Base-by-base conservation (phyloP, 2,113 vertebrate species). In the Pteruthius melanotis region DNA sequence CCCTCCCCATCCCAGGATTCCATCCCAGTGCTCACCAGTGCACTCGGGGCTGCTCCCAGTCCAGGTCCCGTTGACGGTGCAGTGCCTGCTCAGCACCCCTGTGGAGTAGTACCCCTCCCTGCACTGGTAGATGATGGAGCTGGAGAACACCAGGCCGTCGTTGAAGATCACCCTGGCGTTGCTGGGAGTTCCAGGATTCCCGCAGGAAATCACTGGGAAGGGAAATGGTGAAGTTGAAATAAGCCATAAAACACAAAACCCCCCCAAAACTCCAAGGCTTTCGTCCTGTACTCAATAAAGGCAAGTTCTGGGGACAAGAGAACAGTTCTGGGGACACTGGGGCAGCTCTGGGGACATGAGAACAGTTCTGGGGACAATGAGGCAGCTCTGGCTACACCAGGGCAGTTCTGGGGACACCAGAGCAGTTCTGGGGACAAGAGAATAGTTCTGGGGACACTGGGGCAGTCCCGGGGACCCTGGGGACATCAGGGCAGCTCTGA, bases 221-320 rank as follows among this genome's bases (percentile, higher is more conserved):
- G 37, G 56, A 8, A 42, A 31, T 0, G 45, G 54, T 1, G 11
- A 0, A 6, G 6, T 10, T 2, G 7, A 20, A 57, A 57, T 3
- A 3, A 45, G 15, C 20, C 20, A 7, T 3, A 1, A 20, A 40
- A 3, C 15, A 60, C 35, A 9, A n/a, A 23, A 1, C 22, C 14
- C 7, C 9, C 15, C 7, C 30, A 15, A 33, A 12, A 4, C 24
- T 4, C 7, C 3, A 0, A 12, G 44, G 65, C 30, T 11, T 3
- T 15, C 31, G 3, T 13, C 56, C 45, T 35, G 31, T 13, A 13
- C 37, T 61, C 66, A 11, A 37, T 0, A 30, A 19, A 35, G 56
- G 31, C 24, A 60, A 12, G 3, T 11, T 39, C 13, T 33, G 74
- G 13, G 56, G 35, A 24, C 42, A 5, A 2, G 6, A 10, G 42